Conservation (phyloP, 2,888 invertebrate genomes). For the Thyatira batis region DNA sequence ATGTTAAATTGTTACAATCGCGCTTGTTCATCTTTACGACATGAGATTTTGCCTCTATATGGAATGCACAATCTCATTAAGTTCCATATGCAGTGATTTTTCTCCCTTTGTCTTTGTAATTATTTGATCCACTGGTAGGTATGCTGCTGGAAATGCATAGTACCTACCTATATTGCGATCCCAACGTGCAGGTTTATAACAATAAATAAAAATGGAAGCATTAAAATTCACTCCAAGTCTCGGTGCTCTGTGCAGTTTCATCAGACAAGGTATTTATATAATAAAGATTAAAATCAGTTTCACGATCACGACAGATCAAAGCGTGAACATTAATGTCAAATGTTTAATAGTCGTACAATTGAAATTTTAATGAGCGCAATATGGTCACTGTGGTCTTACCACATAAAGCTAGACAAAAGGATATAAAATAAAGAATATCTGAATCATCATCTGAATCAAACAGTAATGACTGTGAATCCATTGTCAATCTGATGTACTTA, state of each 20-base stretch:
- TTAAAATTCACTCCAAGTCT: constrained; percentile 25
- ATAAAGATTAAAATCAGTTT: constrained; percentile 32
- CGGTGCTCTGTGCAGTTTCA: constrained; percentile 19
- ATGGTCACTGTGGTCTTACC: neutral
- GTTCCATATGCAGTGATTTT: neutral
- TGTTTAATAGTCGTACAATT: constrained; percentile 14
- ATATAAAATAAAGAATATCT: neutral
- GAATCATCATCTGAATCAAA: too few species aligned
- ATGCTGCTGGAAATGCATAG: constrained; percentile 8
- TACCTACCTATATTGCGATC: constrained; percentile 1
- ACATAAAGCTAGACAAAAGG: neutral
- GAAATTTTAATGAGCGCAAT: constrained; percentile 11
- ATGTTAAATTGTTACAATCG: constrained; percentile 33
- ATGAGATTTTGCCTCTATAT: constrained; percentile 21
- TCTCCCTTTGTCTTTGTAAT: neutral
- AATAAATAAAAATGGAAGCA: constrained; percentile 16
- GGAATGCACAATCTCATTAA: constrained; percentile 13
- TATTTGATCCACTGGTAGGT: neutral
- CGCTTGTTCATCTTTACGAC: constrained; percentile 38
- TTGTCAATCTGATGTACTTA: too few species aligned
- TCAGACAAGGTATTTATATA: constrained; percentile 29
- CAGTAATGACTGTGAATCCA: too few species aligned
- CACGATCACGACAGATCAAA: constrained; percentile 20
- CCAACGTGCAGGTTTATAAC: constrained; percentile 1
- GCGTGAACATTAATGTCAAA: constrained; percentile 10